Evolutionary conservation across 2,797 vertebrate genomes (phyloP).

Genomic region (Esox masquinongy): DNA sequence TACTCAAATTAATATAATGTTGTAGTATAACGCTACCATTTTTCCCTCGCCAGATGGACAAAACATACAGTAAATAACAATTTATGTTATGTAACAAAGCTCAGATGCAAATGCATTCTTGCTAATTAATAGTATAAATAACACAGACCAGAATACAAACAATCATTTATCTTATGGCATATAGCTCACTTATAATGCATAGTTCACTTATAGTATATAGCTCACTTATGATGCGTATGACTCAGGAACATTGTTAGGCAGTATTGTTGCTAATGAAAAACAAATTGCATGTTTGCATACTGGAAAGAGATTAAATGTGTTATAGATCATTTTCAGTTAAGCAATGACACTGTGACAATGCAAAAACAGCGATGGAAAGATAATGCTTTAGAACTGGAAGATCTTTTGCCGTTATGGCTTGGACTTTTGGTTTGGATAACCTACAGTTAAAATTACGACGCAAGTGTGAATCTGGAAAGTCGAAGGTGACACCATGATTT

Average conservation of each 20-base stretch:
- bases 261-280: not conserved
- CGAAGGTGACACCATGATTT: not conserved
- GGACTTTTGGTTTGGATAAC: not conserved
- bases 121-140: not conserved
- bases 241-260: not conserved
- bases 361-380: not conserved
- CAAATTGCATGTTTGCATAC: not conserved
- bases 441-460: not conserved
- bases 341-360: not conserved
- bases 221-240: not conserved
- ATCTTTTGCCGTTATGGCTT: not conserved
- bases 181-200: not conserved
- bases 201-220: not conserved
- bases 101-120: not conserved
- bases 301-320: not conserved
- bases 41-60: not conserved
- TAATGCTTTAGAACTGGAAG: not conserved
- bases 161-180: not conserved
- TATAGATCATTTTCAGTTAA: not conserved
- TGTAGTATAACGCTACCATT: conserved; percentile 8
- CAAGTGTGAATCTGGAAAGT: not conserved
- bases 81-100: not conserved
- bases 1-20: conserved; percentile 13
- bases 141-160: not conserved
- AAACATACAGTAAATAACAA: conserved; percentile 1